phyloP scores from a whole-genome alignment of 2,888 invertebrate genomes.

The Clistopyga incitator region DNA sequence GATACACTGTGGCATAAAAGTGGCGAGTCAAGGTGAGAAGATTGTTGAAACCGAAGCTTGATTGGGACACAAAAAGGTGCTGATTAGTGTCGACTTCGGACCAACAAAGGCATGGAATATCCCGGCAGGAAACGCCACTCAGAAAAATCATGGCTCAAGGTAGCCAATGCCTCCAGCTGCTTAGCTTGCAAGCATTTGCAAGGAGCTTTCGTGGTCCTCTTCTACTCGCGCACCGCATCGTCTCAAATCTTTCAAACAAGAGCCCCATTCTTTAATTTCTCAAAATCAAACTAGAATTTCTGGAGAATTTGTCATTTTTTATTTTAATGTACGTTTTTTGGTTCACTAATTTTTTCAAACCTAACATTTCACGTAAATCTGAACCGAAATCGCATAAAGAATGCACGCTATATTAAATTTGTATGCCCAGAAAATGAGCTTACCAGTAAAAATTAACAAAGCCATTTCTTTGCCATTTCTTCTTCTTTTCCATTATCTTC shows the following conservation, averaged over 20 bases:
- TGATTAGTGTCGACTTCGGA: constrained; percentile 78
- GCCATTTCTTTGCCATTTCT: too few species aligned
- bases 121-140: constrained; percentile 82
- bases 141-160: constrained; percentile 82
- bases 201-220: constrained; percentile 18
- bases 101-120: constrained; percentile 77
- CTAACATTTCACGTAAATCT: too few species aligned
- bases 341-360: too few species aligned
- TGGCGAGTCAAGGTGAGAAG: constrained; percentile 80
- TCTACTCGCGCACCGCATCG: neutral
- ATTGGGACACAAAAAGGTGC: constrained; percentile 83
- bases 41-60: constrained; percentile 83
- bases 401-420: too few species aligned
- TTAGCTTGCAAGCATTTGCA: constrained; percentile 47
- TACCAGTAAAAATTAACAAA: too few species aligned
- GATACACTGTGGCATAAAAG: constrained; percentile 60
- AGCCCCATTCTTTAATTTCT: neutral
- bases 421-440: too few species aligned
- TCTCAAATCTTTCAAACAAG: neutral
- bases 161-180: constrained; percentile 69
- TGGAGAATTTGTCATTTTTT: too few species aligned
- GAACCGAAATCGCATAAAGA: too few species aligned
- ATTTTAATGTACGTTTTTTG: too few species aligned
- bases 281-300: neutral
- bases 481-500: too few species aligned